Evolutionary conservation across 2,113 vertebrate species (phyloP).

Genomic region (Cyrtonyx montezumae): DNA sequence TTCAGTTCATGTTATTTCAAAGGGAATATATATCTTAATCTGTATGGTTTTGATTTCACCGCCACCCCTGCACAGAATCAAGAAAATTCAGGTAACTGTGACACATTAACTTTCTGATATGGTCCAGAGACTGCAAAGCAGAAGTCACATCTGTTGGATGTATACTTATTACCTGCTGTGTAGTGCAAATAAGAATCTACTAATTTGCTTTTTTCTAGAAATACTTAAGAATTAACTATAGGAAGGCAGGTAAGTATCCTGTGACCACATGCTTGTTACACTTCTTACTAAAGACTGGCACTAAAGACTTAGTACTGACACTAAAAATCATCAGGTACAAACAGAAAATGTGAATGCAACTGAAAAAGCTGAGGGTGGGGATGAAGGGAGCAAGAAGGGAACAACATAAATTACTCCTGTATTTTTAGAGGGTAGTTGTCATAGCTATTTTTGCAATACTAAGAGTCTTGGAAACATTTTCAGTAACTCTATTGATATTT

Average conservation of each 20-base stretch:
- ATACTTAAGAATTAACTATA: not conserved
- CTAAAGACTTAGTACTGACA: not conserved
- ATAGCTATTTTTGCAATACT: conserved; percentile 12
- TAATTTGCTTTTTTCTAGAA: conserved; percentile 4
- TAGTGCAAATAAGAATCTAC: not conserved
- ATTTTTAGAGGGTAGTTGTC: not conserved
- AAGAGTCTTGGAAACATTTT: not conserved
- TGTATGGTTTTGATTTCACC: not conserved
- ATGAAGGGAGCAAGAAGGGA: not conserved
- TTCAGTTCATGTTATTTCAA: not conserved
- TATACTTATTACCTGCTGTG: not conserved
- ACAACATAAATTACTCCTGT: not conserved
- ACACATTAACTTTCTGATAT: not conserved
- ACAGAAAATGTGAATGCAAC: not conserved
- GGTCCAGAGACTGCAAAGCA: not conserved
- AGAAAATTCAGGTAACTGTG: not conserved
- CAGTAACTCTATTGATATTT: not conserved
- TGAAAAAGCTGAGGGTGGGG: not conserved
- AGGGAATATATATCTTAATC: not conserved
- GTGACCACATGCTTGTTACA: not conserved
- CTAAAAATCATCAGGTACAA: not conserved
- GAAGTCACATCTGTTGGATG: not conserved
- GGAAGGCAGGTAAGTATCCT: not conserved
- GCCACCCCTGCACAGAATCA: not conserved
- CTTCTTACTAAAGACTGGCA: not conserved